These are phyloP conservation scores for Acleris emargana DNA, from an alignment of 2,888 invertebrate species.

Conservation along the genomic window DNA sequence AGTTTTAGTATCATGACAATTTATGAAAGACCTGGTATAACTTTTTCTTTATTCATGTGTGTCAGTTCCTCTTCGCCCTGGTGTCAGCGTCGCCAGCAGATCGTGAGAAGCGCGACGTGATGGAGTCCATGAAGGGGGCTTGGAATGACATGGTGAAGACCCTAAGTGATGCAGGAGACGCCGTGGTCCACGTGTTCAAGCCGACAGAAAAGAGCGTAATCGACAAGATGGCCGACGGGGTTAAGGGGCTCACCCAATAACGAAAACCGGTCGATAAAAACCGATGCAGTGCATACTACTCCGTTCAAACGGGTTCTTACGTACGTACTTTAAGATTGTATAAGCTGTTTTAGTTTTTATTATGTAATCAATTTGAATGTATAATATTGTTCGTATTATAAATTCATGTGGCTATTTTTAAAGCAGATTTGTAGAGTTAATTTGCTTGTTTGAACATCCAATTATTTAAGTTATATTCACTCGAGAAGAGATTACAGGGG, in stretches of 20 bases:
- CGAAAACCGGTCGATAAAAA: slow-evolving; percentile 1
- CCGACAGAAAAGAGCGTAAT: slow-evolving; percentile 70
- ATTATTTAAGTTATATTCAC: slow-evolving; percentile 6
- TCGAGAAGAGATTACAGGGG: slow-evolving; percentile 25
- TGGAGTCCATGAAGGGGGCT: slow-evolving; percentile 70
- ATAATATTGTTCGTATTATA: background rate
- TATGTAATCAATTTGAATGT: slow-evolving; percentile 10
- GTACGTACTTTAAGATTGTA: slow-evolving; percentile 1
- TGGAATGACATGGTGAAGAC: slow-evolving; percentile 69
- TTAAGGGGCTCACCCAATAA: slow-evolving; percentile 59
- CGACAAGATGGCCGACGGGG: slow-evolving; percentile 64
- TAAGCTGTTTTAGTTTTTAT: background rate
- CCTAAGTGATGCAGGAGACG: slow-evolving; percentile 66
- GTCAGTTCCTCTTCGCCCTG: slow-evolving; percentile 51
- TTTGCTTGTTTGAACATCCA: too few relatives aligned
- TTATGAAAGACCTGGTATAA: background rate
- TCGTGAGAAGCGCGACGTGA: slow-evolving; percentile 64
- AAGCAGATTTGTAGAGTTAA: too few relatives aligned
- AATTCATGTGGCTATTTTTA: too few relatives aligned
- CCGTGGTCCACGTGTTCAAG: slow-evolving; percentile 71
- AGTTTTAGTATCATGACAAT: too few relatives aligned
- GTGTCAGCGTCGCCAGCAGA: slow-evolving; percentile 54
- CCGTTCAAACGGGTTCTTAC: slow-evolving; percentile 6
- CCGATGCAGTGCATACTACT: background rate
- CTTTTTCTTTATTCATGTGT: background rate